These are phyloP conservation scores for Criorhina ranunculi DNA, from an alignment of 2,888 invertebrate genomes.

Conservation along the genomic window DNA sequence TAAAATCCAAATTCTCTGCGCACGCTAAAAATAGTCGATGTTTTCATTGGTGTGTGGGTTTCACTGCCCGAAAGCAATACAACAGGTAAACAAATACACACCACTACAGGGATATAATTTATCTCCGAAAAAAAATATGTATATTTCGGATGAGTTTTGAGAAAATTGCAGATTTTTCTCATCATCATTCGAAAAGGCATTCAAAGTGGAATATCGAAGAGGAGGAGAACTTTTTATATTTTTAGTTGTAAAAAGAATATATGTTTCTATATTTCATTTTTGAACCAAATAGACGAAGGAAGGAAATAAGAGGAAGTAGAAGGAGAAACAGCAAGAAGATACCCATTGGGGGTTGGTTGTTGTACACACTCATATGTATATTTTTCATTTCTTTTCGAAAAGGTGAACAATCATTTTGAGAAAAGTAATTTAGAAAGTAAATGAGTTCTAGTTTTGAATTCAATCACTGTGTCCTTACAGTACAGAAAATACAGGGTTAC, in stretches of 20 bases:
- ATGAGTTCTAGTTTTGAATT: no score
- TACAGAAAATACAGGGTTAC: no score
- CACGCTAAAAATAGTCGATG: conserved; percentile 56
- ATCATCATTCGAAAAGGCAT: conserved; percentile 61
- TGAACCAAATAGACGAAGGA: conserved; percentile 5
- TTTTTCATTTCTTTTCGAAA: conserved; percentile 2
- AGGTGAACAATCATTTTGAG: not conserved
- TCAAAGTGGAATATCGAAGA: conserved; percentile 54
- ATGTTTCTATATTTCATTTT: conserved; percentile 30
- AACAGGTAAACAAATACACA: conserved; percentile 73
- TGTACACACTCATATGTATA: not conserved
- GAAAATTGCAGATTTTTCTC: conserved; percentile 71
- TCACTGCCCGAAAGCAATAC: conserved; percentile 55
- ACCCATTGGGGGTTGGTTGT: not conserved
- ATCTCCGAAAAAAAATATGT: conserved; percentile 27
- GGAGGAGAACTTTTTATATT: conserved; percentile 62
- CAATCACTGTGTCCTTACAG: no score
- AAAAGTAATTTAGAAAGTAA: not conserved
- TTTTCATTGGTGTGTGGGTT: conserved; percentile 63
- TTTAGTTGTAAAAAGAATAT: conserved; percentile 41
- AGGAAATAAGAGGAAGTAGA: conserved; percentile 6
- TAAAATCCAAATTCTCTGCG: conserved; percentile 69
- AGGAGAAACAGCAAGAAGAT: not conserved
- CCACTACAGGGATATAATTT: conserved; percentile 30
- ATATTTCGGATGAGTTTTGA: conserved; percentile 38